These are phyloP conservation scores for Jacana jacana DNA, from an alignment of 2,113 vertebrate genomes.

Conservation along the genomic window DNA sequence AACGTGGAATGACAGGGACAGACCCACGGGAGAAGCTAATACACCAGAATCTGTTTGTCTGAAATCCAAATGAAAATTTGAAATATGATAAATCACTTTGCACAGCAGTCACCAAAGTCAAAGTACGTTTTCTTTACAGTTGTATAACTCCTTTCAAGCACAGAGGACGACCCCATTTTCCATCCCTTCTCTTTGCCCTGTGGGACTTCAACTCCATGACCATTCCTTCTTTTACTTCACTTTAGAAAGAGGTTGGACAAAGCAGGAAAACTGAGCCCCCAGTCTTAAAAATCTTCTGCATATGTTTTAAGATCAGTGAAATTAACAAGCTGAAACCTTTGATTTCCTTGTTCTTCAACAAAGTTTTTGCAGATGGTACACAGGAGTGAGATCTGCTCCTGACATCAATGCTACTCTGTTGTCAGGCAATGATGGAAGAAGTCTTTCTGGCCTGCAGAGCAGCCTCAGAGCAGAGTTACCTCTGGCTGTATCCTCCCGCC, in stretches of 20 bases:
- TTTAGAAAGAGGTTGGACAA: neutral
- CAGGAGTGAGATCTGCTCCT: neutral
- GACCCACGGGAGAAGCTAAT: neutral
- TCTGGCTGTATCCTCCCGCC: neutral
- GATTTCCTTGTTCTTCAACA: neutral
- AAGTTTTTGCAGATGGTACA: neutral
- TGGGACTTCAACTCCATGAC: neutral
- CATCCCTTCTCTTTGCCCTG: neutral
- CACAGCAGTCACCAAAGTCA: neutral
- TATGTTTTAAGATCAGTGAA: neutral
- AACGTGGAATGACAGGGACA: neutral
- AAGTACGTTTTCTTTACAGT: neutral
- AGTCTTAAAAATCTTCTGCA: neutral
- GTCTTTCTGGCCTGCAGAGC: neutral
- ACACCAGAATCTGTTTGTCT: neutral
- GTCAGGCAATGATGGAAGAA: neutral
- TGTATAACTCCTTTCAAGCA: neutral
- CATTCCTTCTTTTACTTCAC: neutral
- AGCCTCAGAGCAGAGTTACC: neutral
- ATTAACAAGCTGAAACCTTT: neutral
- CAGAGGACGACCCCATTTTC: neutral
- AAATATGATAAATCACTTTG: neutral
- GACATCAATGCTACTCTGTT: neutral
- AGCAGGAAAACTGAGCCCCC: neutral
- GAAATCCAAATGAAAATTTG: neutral